A percentile compares a stretch with the other conserved stretches of the same genome.
phyloP scores from a whole-genome alignment of 2,113 vertebrate species.

The Brachirus orientalis region DNA sequence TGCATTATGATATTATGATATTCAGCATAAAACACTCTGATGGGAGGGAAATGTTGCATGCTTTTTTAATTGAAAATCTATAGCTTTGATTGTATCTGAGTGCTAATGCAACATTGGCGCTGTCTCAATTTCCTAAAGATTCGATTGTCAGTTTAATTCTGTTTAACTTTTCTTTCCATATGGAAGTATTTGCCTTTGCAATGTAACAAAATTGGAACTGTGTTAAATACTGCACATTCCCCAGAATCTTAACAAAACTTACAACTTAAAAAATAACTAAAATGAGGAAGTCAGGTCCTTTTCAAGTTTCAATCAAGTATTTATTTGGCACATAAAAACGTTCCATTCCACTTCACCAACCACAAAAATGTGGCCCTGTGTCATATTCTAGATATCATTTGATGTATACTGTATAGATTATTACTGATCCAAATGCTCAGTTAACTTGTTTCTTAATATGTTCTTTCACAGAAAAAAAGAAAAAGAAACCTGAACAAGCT shows the following conservation, averaged over 20 bases:
- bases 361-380: too few relatives aligned
- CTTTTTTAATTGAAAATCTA: too few relatives aligned
- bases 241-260: neutral
- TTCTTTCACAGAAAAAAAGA: neutral
- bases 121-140: neutral
- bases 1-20: neutral
- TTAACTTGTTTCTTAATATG: neutral
- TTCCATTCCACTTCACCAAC: neutral
- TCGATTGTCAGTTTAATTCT: neutral
- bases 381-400: too few relatives aligned
- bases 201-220: too few relatives aligned
- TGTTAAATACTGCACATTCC: too few relatives aligned
- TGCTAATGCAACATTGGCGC: neutral
- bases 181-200: too few relatives aligned
- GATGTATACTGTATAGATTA: neutral
- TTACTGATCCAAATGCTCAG: neutral
- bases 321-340: neutral
- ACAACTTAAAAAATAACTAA: neutral
- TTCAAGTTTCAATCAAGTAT: neutral
- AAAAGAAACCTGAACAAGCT: neutral
- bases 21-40: constrained; percentile 2
- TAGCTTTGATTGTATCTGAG: neutral
- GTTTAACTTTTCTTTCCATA: neutral
- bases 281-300: neutral
- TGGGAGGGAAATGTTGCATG: too few relatives aligned